Base-by-base conservation (phyloP, 2,888 invertebrate species). In the Tholera decimalis region DNA sequence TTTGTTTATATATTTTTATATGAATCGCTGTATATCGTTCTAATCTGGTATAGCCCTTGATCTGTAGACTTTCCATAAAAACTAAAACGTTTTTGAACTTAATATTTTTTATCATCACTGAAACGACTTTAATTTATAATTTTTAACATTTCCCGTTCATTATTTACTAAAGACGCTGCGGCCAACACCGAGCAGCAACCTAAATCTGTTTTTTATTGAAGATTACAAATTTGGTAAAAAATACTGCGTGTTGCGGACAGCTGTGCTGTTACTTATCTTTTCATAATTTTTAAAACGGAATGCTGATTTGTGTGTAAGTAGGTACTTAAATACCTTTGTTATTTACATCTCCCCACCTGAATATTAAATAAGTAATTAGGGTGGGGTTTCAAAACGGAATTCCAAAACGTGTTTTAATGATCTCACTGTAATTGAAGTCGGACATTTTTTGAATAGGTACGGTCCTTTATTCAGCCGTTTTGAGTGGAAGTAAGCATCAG, bases 201-300 rank as follows among this genome's bases (percentile, higher is more conserved):
- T 57, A 63, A 79, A 73, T 66, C 35, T 60, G 66, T 71, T 79
- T 75, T 77, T 77, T 71, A 73, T 82, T 77, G 65, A 49, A 66
- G 59, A 78, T 69, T 61, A 76, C 60, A 76, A 72, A 73, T 75
- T 65, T 37, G 66, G 58, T 62, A 72, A 57, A 49, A 72, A 76
- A 61, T 71, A 50, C 39, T 44, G 60, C 43, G 50, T 62, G 37
- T 60, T 46, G 49, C 58, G 30, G 53, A 51, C 80, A 82, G 79
- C 73, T 73, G 70, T 73, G 79, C 73, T 73, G 70, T 73, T 77
- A 61, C 68, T 66, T 62, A 72, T 69, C 54, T 79, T 71, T 67
- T 67, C 59, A 69, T 78, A 74, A 62, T 78, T 66, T 64, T 66
- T 61, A 20, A 53, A 71, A 66, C 51, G 24, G 44, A 64, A 63